Evolutionary conservation across 2,888 invertebrate genomes (phyloP).

Genomic region (Geotrupes spiniger): DNA sequence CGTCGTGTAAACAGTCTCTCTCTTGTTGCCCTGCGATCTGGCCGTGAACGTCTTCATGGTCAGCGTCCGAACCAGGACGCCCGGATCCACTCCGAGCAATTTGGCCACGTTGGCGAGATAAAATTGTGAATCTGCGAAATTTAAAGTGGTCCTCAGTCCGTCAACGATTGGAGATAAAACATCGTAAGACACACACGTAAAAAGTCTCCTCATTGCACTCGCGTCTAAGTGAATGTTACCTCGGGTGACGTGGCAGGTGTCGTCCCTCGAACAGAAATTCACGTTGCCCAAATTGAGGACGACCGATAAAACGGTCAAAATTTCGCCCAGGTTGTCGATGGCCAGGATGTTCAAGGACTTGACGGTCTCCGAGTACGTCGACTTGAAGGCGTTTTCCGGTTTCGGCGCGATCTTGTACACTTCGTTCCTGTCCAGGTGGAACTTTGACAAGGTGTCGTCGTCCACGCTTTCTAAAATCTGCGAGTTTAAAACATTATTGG

Average conservation of each 20-base stretch:
- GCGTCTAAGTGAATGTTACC: conserved; percentile 17
- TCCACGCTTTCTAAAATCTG: conserved; percentile 40
- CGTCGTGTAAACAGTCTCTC: conserved; percentile 38
- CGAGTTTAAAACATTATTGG: no score
- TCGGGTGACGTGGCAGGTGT: conserved; percentile 21
- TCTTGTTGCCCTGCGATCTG: conserved; percentile 29
- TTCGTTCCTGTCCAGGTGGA: conserved; percentile 31
- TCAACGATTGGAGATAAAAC: no score
- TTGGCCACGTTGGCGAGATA: conserved; percentile 35
- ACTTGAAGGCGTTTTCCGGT: conserved; percentile 18
- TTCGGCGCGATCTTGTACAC: conserved; percentile 36
- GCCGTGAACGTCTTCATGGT: conserved; percentile 41
- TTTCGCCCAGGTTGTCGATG: conserved; percentile 32
- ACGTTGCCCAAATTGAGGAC: conserved; percentile 46
- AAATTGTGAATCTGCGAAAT: conserved; percentile 34
- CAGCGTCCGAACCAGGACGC: conserved; percentile 34
- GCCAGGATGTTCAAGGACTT: conserved; percentile 39
- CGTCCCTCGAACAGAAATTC: conserved; percentile 33
- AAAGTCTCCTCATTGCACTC: no score
- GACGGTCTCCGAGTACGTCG: conserved; percentile 36
- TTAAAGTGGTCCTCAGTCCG: not conserved
- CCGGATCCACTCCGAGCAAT: conserved; percentile 31
- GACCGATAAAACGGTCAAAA: conserved; percentile 40
- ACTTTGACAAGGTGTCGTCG: conserved; percentile 32
- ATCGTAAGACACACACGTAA: no score